Base-by-base conservation (phyloP, 2,888 invertebrate genomes). In the Xestia sexstrigata region DNA sequence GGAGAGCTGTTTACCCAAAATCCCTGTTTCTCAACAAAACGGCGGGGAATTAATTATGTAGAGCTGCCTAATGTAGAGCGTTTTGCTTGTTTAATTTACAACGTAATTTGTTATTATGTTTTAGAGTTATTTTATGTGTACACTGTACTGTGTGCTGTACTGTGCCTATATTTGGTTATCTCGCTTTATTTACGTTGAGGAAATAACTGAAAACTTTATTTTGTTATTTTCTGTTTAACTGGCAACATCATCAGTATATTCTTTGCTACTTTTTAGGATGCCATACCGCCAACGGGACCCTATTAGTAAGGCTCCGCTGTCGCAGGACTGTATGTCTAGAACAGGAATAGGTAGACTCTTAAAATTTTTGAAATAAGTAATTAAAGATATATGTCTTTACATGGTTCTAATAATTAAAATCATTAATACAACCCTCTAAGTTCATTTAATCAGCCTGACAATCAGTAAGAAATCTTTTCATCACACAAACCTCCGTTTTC, bases 1-100 rank as follows among this genome's bases (percentile, higher is more conserved):
- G 68, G 55, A 23, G 60, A 52, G 52, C 15, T 55, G 70, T 83
- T 82, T 60, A 17, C 65, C 45, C 47, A 62, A 80, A 88, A 88
- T 81, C 84, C 77, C 26, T 26, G 78, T 77, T 67, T n/a, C 75
- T 74, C 70, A 52, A 69, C 83, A 76, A 86, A 86, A 86, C 62
- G 81, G 15, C 49, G 23, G 49, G 49, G 35, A 79, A 86, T 86
- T 87, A 87, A 88, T 87, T 88, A 88, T 88, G 81, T 78, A 88
- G 63, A 75, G 65, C 35, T 58, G 76, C 69, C 71, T 88, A 74
- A 83, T 86, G 88, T 86, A 69, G 55, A 70, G 23, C 70, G 55
- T 68, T 81, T 73, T 71, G 73, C 47, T 74, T 74, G 81, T 83
- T 86, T 79, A 81, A 81, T 74, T 81, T 77, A 71, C 63, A 78